Evolutionary conservation across 2,888 invertebrate species (phyloP).

Genomic region (Dicyrtomina minuta): DNA sequence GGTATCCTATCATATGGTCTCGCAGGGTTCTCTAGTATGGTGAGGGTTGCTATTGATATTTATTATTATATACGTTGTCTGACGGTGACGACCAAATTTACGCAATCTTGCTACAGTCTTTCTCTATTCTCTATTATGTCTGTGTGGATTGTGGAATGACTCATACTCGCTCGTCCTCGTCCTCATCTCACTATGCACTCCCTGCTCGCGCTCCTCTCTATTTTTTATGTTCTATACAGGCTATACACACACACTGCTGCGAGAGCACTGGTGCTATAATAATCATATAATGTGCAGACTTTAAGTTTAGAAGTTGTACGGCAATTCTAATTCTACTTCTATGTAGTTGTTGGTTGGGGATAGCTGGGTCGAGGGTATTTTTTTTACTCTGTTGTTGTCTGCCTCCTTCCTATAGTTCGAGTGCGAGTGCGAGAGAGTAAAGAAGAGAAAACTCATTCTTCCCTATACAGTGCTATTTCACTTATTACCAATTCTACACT

Average conservation of each 20-base stretch:
- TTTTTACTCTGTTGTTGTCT: background rate
- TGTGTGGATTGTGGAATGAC: slow-evolving; percentile 1
- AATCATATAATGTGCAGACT: too few species aligned
- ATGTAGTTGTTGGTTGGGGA: background rate
- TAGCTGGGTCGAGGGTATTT: background rate
- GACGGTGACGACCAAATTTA: slow-evolving; percentile 15
- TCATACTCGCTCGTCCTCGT: slow-evolving; percentile 1
- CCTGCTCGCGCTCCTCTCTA: too few species aligned
- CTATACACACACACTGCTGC: too few species aligned
- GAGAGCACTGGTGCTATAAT: too few species aligned
- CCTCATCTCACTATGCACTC: too few species aligned
- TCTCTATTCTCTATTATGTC: background rate
- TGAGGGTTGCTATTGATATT: too few species aligned
- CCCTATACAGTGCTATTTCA: slow-evolving; percentile 3
- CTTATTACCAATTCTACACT: slow-evolving; percentile 20
- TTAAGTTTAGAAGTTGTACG: background rate
- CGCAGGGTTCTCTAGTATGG: too few species aligned
- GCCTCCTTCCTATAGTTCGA: background rate
- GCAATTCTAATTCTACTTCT: background rate
- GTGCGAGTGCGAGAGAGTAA: background rate
- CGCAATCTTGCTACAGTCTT: slow-evolving; percentile 9
- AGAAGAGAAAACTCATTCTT: slow-evolving; percentile 10
- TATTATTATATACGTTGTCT: too few species aligned
- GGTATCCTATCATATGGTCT: too few species aligned
- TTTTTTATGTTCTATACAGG: too few species aligned